Base-by-base conservation (phyloP, 2,888 invertebrate species). In the Antitype chi region DNA sequence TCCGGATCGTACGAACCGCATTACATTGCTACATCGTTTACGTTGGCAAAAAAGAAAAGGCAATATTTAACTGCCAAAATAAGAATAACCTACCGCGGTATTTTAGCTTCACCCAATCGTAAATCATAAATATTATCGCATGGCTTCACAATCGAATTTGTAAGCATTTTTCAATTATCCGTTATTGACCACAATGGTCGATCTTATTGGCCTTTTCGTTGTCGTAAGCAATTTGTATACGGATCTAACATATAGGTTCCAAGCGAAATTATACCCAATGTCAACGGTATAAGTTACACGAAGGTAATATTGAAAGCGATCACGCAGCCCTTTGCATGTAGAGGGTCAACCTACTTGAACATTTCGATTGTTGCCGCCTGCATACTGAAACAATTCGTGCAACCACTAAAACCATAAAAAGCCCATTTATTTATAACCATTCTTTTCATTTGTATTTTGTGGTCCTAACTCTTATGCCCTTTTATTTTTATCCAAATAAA, bases 111-210 rank as follows among this genome's bases (percentile, higher is more conserved):
- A 76, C 86, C 87, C 92, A 91, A 85, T 93, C 94, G 90, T 96
- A 96, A 96, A 95, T 95, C 95, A 96, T 91, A 90, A 93, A 92
- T 91, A 89, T 91, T 91, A 93, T 92, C 94, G 94, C 93, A 89
- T 93, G 92, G 88, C 92, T 92, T 91, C 92, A 94, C 94, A 95
- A 94, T 96, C 94, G 92, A 94, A 95, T 95, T 95, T 95, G 95
- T 94, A 93, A 95, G 93, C 92, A 92, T 95, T 96, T 95, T 96
- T 95, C 95, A 96, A 96, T 96, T 96, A 96, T 94, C 91, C 94
- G 93, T 94, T 93, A 95, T 95, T 96, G 95, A 95, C 95, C 95
- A 95, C 95, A 96, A 95, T 95, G 93, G 93, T 80, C 91, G 91
- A 91, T 92, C 92, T 93, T 93, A 94, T 95, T 95, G 94, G 93